These are phyloP conservation scores for Drosophila atripex DNA, from an alignment of 2,888 invertebrate genomes.

Conservation along the genomic window DNA sequence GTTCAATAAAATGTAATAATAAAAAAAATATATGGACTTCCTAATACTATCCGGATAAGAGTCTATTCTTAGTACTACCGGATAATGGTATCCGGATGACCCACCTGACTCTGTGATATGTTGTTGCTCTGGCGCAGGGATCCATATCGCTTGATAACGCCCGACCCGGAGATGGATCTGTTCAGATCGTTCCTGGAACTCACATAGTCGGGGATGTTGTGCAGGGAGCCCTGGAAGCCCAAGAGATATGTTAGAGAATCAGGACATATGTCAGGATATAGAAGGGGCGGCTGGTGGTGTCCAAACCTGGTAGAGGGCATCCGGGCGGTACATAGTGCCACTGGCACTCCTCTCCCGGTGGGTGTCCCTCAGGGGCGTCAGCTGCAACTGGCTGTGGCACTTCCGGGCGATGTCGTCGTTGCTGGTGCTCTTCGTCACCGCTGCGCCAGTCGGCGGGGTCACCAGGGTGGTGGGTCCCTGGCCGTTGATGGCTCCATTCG, in stretches of 20 bases:
- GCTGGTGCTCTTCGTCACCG: slow-evolving; percentile 67
- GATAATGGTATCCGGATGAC: too few species aligned
- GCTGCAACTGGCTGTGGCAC: slow-evolving; percentile 88
- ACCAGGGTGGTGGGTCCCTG: slow-evolving; percentile 37
- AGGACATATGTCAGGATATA: too few species aligned
- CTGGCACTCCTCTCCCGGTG: slow-evolving; percentile 85
- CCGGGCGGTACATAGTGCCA: slow-evolving; percentile 93
- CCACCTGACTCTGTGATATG: slow-evolving; percentile 72
- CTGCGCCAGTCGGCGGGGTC: slow-evolving; percentile 12
- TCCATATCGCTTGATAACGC: slow-evolving; percentile 81
- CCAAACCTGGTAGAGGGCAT: slow-evolving; percentile 93
- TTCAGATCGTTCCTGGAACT: slow-evolving; percentile 85
- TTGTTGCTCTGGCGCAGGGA: slow-evolving; percentile 81
- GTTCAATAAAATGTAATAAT: too few species aligned
- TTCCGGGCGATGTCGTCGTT: slow-evolving; percentile 84
- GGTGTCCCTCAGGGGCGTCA: slow-evolving; percentile 70
- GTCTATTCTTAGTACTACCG: too few species aligned
- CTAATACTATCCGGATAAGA: too few species aligned
- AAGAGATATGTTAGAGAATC: background rate
- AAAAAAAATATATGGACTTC: too few species aligned
- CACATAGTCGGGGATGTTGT: slow-evolving; percentile 85
- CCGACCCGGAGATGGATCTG: slow-evolving; percentile 79
- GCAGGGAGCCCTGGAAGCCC: slow-evolving; percentile 84
- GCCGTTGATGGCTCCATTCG: slow-evolving; percentile 72
- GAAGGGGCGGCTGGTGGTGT: too few species aligned